Base-by-base conservation (phyloP, 2,113 vertebrate species). In the Perca flavescens region DNA sequence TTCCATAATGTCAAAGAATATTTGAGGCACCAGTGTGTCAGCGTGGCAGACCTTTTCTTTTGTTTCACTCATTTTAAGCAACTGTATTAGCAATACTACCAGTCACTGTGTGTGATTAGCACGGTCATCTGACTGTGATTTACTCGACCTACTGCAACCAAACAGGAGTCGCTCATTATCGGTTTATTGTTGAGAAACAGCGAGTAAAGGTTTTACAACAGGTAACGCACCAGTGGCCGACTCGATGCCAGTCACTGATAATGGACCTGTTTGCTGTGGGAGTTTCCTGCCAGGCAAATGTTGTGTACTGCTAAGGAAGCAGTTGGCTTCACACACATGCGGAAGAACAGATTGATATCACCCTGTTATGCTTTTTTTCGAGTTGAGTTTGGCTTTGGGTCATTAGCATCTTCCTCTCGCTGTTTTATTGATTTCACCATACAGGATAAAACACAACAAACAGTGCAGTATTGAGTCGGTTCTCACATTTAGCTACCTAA, bases 221-320 rank as follows among this genome's bases (percentile, higher is more conserved):
- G 86, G 87, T 91, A 89, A 84, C 46, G 80, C 75, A 72, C 82
- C 88, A 88, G 77, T 66, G 74, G 71, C 70, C 53, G 13, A 34
- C 61, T 14, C 31, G 86, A 91, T 91, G 84, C 79, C 86, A 52
- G 74, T 2, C 46, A 0, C 89, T 80, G 90, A 92, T 93, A 89
- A 40, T 69, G 1, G 86, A 72, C 78, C 80, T 81, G 73, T 63
- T 82, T 65, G 82, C 1, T 79, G 40, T 75, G 83, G 82, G 82
- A 90, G 84, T 87, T 92, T 93, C 92, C 89, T 90, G 85, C 47
- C 61, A 70, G 72, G 86, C 74, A 43, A 83, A 82, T 36, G 63
- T 64, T 78, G 71, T 36, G 77, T 67, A 56, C 81, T 34, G 52
- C 50, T 4, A 5, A 88, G 88, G 82, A 90, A 85, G 31, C 74